phyloP scores from a whole-genome alignment of 2,113 vertebrate genomes.

The Pedionomus torquatus region DNA sequence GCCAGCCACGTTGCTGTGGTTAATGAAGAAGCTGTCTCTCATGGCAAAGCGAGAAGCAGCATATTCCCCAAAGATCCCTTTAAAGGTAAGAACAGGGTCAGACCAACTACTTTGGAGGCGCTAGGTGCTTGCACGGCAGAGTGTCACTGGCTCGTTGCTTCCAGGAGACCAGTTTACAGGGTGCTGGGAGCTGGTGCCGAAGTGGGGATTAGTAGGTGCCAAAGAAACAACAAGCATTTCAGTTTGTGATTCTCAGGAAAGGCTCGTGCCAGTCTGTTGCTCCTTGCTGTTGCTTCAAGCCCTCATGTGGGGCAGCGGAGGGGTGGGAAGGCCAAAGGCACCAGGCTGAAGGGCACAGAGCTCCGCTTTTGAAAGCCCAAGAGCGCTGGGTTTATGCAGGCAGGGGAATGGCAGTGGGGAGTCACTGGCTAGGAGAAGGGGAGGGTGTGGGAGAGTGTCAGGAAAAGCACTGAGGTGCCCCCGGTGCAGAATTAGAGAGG shows the following conservation, averaged over 20 bases:
- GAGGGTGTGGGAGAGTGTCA: not conserved
- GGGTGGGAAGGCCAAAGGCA: not conserved
- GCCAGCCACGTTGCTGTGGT: slow-evolving; percentile 85
- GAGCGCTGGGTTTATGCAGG: not conserved
- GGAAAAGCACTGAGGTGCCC: not conserved
- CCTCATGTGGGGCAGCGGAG: not conserved
- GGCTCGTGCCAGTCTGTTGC: not conserved
- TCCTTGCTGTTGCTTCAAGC: not conserved
- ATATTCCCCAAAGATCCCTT: slow-evolving; percentile 83
- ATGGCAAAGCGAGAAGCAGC: slow-evolving; percentile 92
- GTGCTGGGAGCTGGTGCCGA: not conserved
- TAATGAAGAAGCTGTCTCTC: slow-evolving; percentile 88
- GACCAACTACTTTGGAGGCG: not conserved
- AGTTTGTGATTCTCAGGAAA: not conserved
- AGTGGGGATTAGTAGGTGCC: not conserved
- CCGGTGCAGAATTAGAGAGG: not conserved
- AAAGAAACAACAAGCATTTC: not conserved
- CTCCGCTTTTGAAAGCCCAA: not conserved
- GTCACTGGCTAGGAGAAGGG: not conserved
- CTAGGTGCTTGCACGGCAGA: not conserved
- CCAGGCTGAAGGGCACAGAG: not conserved
- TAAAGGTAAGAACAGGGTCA: slow-evolving; percentile 80
- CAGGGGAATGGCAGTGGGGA: not conserved
- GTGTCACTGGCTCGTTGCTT: not conserved
- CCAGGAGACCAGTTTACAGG: not conserved